A percentile compares a stretch with the other conserved stretches of the same genome.
These are phyloP conservation scores for Cyprinodon diabolis DNA, from an alignment of 2,797 vertebrate species.

Conservation along the genomic window DNA sequence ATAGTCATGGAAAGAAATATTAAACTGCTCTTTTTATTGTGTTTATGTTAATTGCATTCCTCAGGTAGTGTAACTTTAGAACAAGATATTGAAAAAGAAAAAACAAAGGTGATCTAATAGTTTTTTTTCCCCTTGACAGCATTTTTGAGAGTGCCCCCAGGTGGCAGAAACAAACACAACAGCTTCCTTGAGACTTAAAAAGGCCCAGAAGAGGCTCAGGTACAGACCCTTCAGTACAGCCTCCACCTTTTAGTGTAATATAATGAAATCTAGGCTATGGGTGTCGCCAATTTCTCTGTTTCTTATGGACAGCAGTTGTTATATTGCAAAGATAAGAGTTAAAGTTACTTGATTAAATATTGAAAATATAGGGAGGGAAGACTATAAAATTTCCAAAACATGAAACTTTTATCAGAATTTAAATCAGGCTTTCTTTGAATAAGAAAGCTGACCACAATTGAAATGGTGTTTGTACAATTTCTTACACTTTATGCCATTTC, in stretches of 20 bases:
- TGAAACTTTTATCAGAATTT: background rate
- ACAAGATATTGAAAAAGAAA: too few relatives aligned
- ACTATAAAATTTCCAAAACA: background rate
- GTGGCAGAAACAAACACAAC: slow-evolving; percentile 9
- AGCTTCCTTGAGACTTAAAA: background rate
- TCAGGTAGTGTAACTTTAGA: too few relatives aligned
- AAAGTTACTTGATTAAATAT: background rate
- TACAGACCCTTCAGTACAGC: background rate
- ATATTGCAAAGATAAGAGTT: background rate
- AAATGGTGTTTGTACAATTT: background rate
- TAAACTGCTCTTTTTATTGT: too few relatives aligned
- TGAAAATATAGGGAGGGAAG: background rate
- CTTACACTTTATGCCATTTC: background rate
- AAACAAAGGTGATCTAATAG: background rate
- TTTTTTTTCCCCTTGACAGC: too few relatives aligned
- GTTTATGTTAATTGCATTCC: too few relatives aligned
- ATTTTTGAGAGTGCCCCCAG: slow-evolving; percentile 10
- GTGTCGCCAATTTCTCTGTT: background rate
- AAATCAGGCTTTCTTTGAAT: background rate
- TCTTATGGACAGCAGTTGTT: background rate
- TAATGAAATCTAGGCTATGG: background rate
- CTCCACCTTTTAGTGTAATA: background rate
- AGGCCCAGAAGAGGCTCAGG: background rate
- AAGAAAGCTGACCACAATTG: background rate
- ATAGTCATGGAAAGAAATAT: too few relatives aligned